Base-by-base conservation (phyloP, 2,113 vertebrate species). In the Proteles cristata region DNA sequence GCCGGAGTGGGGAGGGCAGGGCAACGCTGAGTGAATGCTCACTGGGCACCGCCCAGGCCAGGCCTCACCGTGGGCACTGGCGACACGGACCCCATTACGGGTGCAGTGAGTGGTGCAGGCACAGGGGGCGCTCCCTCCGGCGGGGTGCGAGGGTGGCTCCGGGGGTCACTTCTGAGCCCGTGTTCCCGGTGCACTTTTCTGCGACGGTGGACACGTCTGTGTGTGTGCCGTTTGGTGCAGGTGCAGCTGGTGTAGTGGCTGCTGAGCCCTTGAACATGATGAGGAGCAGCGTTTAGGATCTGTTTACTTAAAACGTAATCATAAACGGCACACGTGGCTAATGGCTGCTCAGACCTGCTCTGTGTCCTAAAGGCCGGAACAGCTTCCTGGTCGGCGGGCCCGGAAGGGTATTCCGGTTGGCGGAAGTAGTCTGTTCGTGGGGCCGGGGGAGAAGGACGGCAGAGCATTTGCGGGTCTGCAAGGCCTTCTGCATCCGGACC, bases 51-150 rank as follows among this genome's bases (percentile, higher is more conserved):
- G 65, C 65, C 16, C 14, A 19, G 16, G 10, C 17, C n/a, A 61
- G 66, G 33, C 73, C 26, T 33, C 43, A 1, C 35, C 35, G 19
- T 1, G 0, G 35, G 21, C 1, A 2, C 48, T 0, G 5, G 28
- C 73, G 45, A 10, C 55, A 48, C 35, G 11, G 11, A 48, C 45
- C 45, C 45, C 50, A 12, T 50, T 12, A 50, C 50, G 50, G 50
- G 50, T 43, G 33, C 66, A 48, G 48, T 19, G 61, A 55, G 55
- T 12, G 26, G 31, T 4, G 39, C 39, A 58, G 5, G 50, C 31
- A 7, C 3, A 4, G 73, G 39, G 39, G 39, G 39, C 39, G 39
- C 39, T 39, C 39, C 39, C 39, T 39, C 39, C 3, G 39, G 3
- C 39, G 3, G 39, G 39, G 35, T 69, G 71, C 12, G 71, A 26